Evolutionary conservation across 2,113 vertebrate genomes (phyloP).

Genomic region (Erinaceus europaeus): DNA sequence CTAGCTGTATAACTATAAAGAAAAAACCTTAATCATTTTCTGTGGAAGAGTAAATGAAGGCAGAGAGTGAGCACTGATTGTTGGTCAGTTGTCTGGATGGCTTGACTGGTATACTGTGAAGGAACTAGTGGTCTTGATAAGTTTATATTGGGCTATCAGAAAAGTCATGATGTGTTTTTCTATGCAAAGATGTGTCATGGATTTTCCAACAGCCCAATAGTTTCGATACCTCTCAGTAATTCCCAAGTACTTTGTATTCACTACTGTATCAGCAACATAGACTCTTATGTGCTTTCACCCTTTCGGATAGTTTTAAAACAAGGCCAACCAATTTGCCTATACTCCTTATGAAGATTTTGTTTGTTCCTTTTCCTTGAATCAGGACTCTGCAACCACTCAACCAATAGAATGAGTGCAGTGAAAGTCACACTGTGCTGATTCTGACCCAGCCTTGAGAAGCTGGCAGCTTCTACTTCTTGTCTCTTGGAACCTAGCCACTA

Average conservation of each 20-base stretch:
- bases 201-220: too few species aligned
- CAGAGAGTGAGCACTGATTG: neutral
- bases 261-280: neutral
- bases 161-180: too few species aligned
- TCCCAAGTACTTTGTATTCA: neutral
- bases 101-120: neutral
- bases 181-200: too few species aligned
- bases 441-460: neutral
- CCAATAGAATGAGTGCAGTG: neutral
- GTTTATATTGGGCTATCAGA: constrained; percentile 4
- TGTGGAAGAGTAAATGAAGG: constrained; percentile 27
- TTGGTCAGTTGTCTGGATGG: neutral
- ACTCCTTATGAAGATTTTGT: neutral
- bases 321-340: neutral
- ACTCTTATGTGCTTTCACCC: neutral
- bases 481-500: neutral
- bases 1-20: neutral
- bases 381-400: neutral
- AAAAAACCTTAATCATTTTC: constrained; percentile 18
- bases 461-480: neutral
- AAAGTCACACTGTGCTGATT: neutral
- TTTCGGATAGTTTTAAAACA: neutral
- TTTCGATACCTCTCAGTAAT: constrained; percentile 29
- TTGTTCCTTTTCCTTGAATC: neutral
- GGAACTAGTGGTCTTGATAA: too few species aligned